Evolutionary conservation across 2,113 vertebrate genomes (phyloP), one percentile per base, ranked within the genome.

Genomic region (Indri indri): DNA sequence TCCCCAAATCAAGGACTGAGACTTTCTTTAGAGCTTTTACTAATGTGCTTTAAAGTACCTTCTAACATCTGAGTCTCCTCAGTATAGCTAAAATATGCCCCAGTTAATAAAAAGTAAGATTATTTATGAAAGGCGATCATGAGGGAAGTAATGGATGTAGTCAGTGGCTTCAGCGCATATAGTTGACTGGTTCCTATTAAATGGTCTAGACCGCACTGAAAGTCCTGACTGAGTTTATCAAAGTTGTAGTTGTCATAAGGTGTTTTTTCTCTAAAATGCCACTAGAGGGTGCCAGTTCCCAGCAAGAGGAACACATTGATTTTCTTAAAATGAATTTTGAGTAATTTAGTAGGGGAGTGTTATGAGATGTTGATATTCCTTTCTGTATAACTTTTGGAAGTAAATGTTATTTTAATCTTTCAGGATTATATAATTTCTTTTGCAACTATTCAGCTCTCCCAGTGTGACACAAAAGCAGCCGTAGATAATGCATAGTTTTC

Each of bases 261-360:
- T 83, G 45, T 61, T 50, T 57, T 93, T 92, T 76, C 71, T 92
- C 61, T 61, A 45, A 73, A 88, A 10, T 88, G 10, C 92, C 97
- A 54, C 95, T 96, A 96, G 96, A 97, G 98, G 96, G 66, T 77
- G 59, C 68, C 71, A 57, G 14, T 61, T 90, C 47, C 81, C 54
- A 82, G 17, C 90, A 89, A 14, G 1, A 94, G 63, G 32, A 91
- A 94, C 25, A 86, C 76, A 57, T 52, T 74, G 1, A 50, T 70
- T 63, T 73, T 92, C 71, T 90, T 66, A 9, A 94, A 92, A 42
- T 96, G 45, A 66, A 82, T 71, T 81, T 85, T 85, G 79, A 61
- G 76, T 45, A 45, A 83, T 94, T 87, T 90, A 22, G 10, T 17
- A 34, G 11, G 12, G 71, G 47, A 18, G 57, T 86, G 27, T 32